Percentiles rank a stretch among this genome's conserved stretches.
phyloP scores from a whole-genome alignment of 23 tunicate species.

The Halocynthia roretzi region DNA sequence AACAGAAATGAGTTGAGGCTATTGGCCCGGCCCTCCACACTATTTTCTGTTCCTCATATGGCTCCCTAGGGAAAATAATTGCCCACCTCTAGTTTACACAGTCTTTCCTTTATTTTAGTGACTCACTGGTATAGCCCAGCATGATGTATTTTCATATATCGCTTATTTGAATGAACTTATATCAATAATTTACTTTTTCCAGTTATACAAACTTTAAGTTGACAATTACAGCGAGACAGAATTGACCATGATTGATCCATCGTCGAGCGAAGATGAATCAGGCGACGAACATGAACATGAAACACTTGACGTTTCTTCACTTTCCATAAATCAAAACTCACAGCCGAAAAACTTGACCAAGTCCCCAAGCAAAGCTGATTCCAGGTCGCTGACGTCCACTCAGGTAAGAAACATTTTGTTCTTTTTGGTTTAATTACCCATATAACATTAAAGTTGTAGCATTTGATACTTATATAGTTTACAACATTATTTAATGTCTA shows the following conservation, averaged over 20 bases:
- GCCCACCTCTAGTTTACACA: too few relatives aligned
- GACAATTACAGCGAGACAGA: not conserved
- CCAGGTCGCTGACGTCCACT: slow-evolving; percentile 44
- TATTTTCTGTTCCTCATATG: too few relatives aligned
- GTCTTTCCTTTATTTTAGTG: too few relatives aligned
- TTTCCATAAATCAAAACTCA: not conserved
- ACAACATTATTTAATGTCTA: not conserved
- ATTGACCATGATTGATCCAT: slow-evolving; percentile 48
- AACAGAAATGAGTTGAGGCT: too few relatives aligned
- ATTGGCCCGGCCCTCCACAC: too few relatives aligned
- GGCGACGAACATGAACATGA: slow-evolving; percentile 39
- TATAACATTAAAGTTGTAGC: not conserved
- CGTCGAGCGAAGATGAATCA: slow-evolving; percentile 78
- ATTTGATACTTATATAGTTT: not conserved
- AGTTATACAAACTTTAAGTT: too few relatives aligned
- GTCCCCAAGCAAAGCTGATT: slow-evolving; percentile 63
- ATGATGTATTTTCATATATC: too few relatives aligned
- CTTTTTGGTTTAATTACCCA: not conserved
- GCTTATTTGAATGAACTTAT: too few relatives aligned
- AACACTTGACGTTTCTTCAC: not conserved
- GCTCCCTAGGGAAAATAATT: too few relatives aligned
- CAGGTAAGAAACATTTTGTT: slow-evolving; percentile 16
- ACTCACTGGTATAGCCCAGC: too few relatives aligned
- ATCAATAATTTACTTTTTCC: too few relatives aligned
- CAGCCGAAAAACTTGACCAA: slow-evolving; percentile 22